phyloP scores from a whole-genome alignment of 2,888 invertebrate genomes.

The Eupithecia inturbata region DNA sequence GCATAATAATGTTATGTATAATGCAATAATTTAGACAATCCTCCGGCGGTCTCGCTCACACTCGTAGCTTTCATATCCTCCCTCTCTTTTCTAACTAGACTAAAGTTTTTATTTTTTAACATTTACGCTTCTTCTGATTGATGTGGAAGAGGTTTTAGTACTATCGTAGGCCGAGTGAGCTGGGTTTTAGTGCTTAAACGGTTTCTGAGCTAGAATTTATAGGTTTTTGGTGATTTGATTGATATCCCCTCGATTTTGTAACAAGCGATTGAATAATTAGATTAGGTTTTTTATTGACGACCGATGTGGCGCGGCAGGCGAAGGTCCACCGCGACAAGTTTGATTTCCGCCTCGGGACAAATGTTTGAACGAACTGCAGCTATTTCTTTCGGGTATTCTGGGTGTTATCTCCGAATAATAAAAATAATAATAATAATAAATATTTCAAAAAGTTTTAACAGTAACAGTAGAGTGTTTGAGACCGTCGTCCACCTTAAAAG shows the following conservation, averaged over 20 bases:
- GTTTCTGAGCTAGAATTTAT: background rate
- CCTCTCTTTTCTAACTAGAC: conserved; percentile 3
- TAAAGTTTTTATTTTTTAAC: conserved; percentile 20
- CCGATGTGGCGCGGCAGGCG: too few relatives aligned
- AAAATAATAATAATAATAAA: too few relatives aligned
- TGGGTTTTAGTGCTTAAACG: background rate
- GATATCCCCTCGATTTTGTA: background rate
- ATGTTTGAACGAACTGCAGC: too few relatives aligned
- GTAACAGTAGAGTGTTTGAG: too few relatives aligned
- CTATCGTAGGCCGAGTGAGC: conserved; percentile 7
- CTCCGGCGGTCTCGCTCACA: conserved; percentile 51
- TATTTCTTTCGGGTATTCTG: too few relatives aligned
- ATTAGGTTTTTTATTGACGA: too few relatives aligned
- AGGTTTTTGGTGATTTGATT: background rate
- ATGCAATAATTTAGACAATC: conserved; percentile 77
- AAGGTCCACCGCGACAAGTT: too few relatives aligned
- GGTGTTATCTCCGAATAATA: too few relatives aligned
- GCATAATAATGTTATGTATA: conserved; percentile 77
- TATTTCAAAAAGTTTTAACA: too few relatives aligned
- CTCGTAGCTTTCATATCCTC: conserved; percentile 9
- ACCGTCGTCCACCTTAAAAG: too few relatives aligned
- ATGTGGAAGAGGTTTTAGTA: conserved; percentile 11
- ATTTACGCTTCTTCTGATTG: conserved; percentile 16
- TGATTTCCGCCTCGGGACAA: too few relatives aligned
- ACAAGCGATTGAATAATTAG: background rate